Evolutionary conservation across 2,888 invertebrate genomes (phyloP).

Genomic region (Microplitis deprimator): DNA sequence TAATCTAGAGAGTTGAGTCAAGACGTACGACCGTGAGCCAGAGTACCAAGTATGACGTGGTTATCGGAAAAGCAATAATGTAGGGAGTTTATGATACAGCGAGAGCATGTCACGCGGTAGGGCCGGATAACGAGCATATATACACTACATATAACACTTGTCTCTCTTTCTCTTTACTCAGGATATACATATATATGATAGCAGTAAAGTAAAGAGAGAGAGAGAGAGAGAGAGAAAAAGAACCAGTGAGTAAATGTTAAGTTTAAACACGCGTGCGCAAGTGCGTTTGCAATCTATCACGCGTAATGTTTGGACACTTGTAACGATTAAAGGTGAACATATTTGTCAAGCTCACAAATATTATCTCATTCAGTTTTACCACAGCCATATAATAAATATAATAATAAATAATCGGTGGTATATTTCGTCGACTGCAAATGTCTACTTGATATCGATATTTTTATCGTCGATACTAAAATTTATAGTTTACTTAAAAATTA

Average conservation of each 20-base stretch:
- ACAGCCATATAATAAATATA: background rate
- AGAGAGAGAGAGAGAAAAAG: slow-evolving; percentile 33
- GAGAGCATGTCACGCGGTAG: slow-evolving; percentile 56
- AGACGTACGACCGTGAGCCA: slow-evolving; percentile 58
- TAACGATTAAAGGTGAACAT: slow-evolving; percentile 17
- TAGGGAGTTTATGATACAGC: slow-evolving; percentile 67
- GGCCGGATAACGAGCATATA: slow-evolving; percentile 42
- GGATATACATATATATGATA: slow-evolving; percentile 27
- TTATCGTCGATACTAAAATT: too few relatives aligned
- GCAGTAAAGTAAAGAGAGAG: slow-evolving; percentile 26
- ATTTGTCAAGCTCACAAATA: slow-evolving; percentile 22
- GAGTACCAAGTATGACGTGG: slow-evolving; percentile 61
- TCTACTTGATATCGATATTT: too few relatives aligned
- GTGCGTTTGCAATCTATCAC: slow-evolving; percentile 34
- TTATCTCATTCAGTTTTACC: slow-evolving; percentile 8
- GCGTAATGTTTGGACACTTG: slow-evolving; percentile 21
- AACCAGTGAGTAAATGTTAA: slow-evolving; percentile 1
- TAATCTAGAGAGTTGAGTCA: slow-evolving; percentile 50
- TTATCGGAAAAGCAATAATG: slow-evolving; percentile 71
- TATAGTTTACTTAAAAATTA: too few relatives aligned
- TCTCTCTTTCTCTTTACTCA: slow-evolving; percentile 15
- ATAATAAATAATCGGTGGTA: background rate
- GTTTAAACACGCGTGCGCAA: slow-evolving; percentile 27
- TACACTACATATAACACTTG: slow-evolving; percentile 5
- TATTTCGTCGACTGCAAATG: too few relatives aligned